Conservation (phyloP, 2,797 vertebrate genomes). For the Lithobates pipiens region DNA sequence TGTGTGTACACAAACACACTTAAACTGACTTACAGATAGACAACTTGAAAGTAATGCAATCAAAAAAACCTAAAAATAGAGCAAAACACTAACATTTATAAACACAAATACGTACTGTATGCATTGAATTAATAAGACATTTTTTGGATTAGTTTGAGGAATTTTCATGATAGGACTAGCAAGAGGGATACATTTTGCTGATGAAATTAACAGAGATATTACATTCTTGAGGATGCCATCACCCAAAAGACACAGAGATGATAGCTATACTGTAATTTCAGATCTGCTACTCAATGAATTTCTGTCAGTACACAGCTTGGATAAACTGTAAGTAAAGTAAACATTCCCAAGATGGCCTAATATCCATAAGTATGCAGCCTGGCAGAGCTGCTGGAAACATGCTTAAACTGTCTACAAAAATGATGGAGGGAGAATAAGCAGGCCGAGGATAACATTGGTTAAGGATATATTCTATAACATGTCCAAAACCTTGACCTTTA, state of each 20-base stretch:
- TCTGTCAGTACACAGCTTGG: not conserved
- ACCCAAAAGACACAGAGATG: not conserved
- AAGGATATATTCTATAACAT: not conserved
- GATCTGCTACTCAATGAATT: constrained; percentile 9
- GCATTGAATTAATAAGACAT: too few relatives aligned
- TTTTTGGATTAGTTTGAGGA: too few relatives aligned
- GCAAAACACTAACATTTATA: too few relatives aligned
- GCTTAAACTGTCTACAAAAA: constrained; percentile 27
- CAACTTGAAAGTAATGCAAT: not conserved
- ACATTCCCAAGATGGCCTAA: constrained; percentile 34
- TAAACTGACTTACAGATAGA: not conserved
- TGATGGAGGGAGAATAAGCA: constrained; percentile 33
- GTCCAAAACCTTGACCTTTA: not conserved
- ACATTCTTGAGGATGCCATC: too few relatives aligned
- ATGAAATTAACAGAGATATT: too few relatives aligned
- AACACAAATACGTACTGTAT: too few relatives aligned
- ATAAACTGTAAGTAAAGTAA: constrained; percentile 28
- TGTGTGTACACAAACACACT: not conserved
- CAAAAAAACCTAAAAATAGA: not conserved
- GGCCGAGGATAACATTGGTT: not conserved
- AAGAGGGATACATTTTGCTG: too few relatives aligned
- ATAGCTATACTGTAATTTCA: constrained; percentile 10
- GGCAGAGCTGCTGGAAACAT: constrained; percentile 42
- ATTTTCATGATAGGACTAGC: too few relatives aligned
- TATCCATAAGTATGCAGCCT: constrained; percentile 28